A percentile compares a stretch with the other conserved stretches of the same genome.
These are phyloP conservation scores for Rutpela maculata DNA, from an alignment of 2,888 invertebrate genomes.

Conservation along the genomic window DNA sequence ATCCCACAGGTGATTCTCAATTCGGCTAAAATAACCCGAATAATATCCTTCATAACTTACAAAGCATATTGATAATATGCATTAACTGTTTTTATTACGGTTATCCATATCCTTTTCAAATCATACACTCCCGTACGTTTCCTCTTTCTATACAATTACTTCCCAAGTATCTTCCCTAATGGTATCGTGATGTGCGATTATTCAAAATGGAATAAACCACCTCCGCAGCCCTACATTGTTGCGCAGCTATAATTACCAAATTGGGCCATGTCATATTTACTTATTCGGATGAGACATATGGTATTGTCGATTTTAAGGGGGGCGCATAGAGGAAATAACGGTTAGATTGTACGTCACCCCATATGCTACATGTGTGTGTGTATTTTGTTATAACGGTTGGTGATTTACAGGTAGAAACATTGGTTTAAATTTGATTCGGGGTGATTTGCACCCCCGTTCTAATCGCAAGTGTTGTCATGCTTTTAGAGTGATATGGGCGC, in stretches of 20 bases:
- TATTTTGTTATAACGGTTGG: slow-evolving; percentile 54
- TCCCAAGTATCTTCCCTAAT: background rate
- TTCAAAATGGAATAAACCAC: slow-evolving; percentile 26
- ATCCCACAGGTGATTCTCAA: too few relatives aligned
- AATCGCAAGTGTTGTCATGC: slow-evolving; percentile 3
- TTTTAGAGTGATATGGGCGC: background rate
- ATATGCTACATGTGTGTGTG: slow-evolving; percentile 50
- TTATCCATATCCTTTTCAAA: background rate
- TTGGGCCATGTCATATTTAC: slow-evolving; percentile 44
- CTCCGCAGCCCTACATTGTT: slow-evolving; percentile 25
- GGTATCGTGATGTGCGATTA: slow-evolving; percentile 6
- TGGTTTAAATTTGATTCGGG: slow-evolving; percentile 29
- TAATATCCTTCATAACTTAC: too few relatives aligned
- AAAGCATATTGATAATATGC: background rate
- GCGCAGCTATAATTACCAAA: slow-evolving; percentile 41
- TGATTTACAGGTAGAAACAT: slow-evolving; percentile 42
- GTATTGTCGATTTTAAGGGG: slow-evolving; percentile 33
- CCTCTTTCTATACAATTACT: background rate
- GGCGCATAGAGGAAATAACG: slow-evolving; percentile 52
- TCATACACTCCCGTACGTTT: background rate
- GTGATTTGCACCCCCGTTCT: slow-evolving; percentile 24
- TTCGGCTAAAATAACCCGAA: too few relatives aligned
- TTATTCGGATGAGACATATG: slow-evolving; percentile 40
- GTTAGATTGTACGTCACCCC: slow-evolving; percentile 54
- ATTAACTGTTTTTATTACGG: background rate